Evolutionary conservation across 2,113 vertebrate species (phyloP).

Genomic region (Burhinus oedicnemus): DNA sequence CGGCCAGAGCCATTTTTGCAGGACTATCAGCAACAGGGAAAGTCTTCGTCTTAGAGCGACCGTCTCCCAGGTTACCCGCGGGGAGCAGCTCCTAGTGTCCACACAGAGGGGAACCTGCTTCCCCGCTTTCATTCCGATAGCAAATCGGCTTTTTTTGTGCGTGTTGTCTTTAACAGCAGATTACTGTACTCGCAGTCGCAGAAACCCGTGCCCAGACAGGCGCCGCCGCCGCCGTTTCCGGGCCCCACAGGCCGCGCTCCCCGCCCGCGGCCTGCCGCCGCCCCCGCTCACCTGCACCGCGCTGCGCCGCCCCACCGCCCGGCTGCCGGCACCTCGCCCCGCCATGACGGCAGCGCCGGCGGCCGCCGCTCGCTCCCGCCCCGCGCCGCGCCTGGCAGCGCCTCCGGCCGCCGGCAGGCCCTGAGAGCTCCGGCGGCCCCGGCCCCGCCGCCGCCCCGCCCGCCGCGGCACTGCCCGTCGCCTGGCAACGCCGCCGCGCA

Average conservation of each 20-base stretch:
- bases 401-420: neutral
- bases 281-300: neutral
- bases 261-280: no score
- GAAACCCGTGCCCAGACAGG: neutral
- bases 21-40: accelerated
- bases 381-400: neutral
- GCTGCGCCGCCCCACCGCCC: neutral
- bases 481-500: neutral
- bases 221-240: neutral
- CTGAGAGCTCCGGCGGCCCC: no score
- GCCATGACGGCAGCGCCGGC: no score
- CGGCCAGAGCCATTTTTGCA: no score
- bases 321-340: accelerated
- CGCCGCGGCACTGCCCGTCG: neutral
- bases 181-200: accelerated
- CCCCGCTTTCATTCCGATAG: neutral
- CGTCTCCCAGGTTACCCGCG: accelerated
- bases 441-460: neutral
- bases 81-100: accelerated
- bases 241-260: neutral
- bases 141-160: neutral
- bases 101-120: neutral
- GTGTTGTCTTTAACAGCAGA: neutral
- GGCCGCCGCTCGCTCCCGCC: neutral
- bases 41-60: accelerated